Evolutionary conservation across 2,888 invertebrate species (phyloP).

Genomic region (Diplazon laetatorius): DNA sequence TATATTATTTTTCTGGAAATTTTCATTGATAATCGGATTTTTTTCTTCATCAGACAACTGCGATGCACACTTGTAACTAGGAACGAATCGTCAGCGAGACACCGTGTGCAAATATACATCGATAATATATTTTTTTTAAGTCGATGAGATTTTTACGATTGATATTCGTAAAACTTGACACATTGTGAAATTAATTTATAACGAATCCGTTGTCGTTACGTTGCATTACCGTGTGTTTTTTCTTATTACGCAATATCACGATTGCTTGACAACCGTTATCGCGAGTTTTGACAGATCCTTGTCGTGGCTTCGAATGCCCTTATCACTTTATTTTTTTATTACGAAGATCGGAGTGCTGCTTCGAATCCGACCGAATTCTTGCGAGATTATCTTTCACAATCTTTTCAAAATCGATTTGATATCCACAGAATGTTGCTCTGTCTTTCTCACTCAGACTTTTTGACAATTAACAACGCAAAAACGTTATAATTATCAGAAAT

Average conservation of each 20-base stretch:
- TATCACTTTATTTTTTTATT: neutral
- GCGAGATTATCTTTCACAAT: no score
- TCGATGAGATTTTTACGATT: no score
- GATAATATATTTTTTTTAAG: no score
- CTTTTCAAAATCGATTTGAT: no score
- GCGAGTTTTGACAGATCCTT: conserved; percentile 27
- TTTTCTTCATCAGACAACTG: no score
- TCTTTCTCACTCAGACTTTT: neutral
- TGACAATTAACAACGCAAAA: neutral
- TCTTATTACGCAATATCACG: conserved; percentile 26
- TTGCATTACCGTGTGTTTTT: no score
- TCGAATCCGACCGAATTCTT: no score
- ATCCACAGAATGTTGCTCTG: no score
- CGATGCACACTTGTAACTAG: conserved; percentile 26
- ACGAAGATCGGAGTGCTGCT: no score
- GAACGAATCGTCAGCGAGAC: neutral
- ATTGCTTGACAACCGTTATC: conserved; percentile 27
- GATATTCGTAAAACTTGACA: no score
- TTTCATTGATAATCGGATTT: no score
- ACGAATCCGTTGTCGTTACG: neutral
- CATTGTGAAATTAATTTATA: neutral
- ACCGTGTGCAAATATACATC: neutral
- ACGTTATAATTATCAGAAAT: neutral
- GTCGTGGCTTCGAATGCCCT: conserved; percentile 20
- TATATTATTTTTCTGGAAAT: no score